Evolutionary conservation across 2,797 vertebrate genomes (phyloP), one percentile per base, ranked within the genome.

Genomic region (Gouania willdenowi): DNA sequence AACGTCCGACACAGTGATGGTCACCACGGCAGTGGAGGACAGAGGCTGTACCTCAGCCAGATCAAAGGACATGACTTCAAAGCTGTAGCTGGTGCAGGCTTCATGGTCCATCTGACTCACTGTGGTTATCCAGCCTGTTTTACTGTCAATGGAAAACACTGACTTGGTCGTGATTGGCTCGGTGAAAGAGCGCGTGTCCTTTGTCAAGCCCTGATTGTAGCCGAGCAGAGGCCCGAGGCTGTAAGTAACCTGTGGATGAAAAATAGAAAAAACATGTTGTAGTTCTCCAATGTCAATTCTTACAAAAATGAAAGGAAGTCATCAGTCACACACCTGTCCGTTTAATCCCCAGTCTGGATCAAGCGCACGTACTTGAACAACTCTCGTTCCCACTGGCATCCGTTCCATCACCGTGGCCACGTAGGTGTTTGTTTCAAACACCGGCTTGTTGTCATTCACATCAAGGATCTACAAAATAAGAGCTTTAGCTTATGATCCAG

Each of bases 71-170:
- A 93, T 66, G 5, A 94, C 91, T 32, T 75, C 81, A 30, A 98
- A 92, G 58, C 75, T 90, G 76, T 94, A 96, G 50, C 85, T 90
- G 63, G 85, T 84, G 57, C 64, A 88, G 47, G 75, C 40, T 72
- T 99, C 97, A 1, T 95, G 92, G 75, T 99, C 93, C 4, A 98
- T 84, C 49, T 88, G 89, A 51, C 69, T 84, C 7, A 92, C 76
- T 2, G 94, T 97, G 12, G 91, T 94, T 62, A 99, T 91, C 96
- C 97, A 99, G 69, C 97, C 97, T 1, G 91, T 96, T 77, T 98
- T 96, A 71, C 89, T 75, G 72, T 93, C 91, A 30, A 99, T 89
- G 37, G 91, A 60, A 61, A 98, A 98, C 40, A 89, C 77, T 0
- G 93, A 87, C 2, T 41, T 23, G 0, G 60, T 36, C 1, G 60